Evolutionary conservation across 2,888 invertebrate genomes (phyloP), one percentile per base, ranked within the genome.

Genomic region (Apoda limacodes): DNA sequence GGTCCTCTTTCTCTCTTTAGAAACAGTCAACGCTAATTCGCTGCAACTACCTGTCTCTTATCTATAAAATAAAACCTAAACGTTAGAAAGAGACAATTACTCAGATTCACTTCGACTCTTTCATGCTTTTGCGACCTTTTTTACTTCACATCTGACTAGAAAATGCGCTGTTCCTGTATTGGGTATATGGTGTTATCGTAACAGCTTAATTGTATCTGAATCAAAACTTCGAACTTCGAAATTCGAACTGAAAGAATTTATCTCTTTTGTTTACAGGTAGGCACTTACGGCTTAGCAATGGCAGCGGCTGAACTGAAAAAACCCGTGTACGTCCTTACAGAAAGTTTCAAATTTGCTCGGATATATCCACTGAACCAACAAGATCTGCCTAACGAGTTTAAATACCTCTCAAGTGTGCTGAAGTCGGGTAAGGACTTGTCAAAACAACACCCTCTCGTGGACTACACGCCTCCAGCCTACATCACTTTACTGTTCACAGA

Each of bases 261-360:
- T 7, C 25, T 15, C n/a, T 17, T 17, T 39, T 46, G 21, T 45
- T 68, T 65, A 15, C 81, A 95, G 86, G 88, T 95, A 50, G 95
- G 94, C 26, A 92, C 89, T 24, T 93, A 90, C 55, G 88, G 91
- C 3, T 83, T 94, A 78, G 93, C 90, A 3, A 83, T 95, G 49
- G 91, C 92, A 58, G 94, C 95, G 0, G 83, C 87, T 40, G 91
- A 91, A 74, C 88, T 95, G 71, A 95, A 97, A 55, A 98, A 96
- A 60, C 95, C 96, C 1, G 89, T 98, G 32, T 98, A 96, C 65
- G 98, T 98, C 0, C 78, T 98, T 12, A 92, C 96, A 0, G 99
- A 99, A 68, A 98, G 97, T 64, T 97, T 98, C 62, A 99, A 99
- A 70, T 99, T 99, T 76, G 90, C 95, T 0, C 83, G 96, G 39